phyloP scores from a whole-genome alignment of 2,113 vertebrate species.

The Psilopogon haemacephalus region DNA sequence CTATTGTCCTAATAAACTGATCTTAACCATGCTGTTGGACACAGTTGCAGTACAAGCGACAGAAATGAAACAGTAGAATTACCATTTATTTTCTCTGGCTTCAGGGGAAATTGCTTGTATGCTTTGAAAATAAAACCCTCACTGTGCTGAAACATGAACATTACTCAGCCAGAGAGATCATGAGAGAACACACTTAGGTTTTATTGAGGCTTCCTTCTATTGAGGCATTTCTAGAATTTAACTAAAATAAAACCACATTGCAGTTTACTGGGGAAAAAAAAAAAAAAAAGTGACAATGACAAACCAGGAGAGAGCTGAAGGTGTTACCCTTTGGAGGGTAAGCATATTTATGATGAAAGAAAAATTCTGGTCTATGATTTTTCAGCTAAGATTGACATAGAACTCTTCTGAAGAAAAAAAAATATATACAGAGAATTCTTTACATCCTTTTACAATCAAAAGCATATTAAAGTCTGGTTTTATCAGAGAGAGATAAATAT shows the following conservation, averaged over 20 bases:
- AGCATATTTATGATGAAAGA: neutral
- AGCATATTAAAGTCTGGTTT: neutral
- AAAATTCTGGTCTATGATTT: neutral
- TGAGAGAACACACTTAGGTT: neutral
- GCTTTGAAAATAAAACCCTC: conserved; percentile 32
- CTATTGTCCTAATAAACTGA: neutral
- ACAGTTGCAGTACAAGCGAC: neutral
- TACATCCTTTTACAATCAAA: neutral
- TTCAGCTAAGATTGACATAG: neutral
- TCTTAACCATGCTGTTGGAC: neutral
- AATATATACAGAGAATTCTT: neutral
- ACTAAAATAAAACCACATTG: neutral
- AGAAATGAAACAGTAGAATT: conserved; percentile 14
- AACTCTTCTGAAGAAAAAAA: neutral
- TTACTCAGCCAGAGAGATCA: neutral
- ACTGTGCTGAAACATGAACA: conserved; percentile 9
- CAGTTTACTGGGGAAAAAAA: neutral
- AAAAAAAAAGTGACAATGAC: neutral
- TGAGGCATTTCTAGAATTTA: neutral
- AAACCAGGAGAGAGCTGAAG: neutral
- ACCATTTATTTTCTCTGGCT: conserved; percentile 1
- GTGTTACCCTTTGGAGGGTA: neutral
- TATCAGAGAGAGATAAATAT: neutral
- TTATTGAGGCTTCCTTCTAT: neutral
- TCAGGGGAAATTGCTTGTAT: conserved; percentile 5